Evolutionary conservation across 1,140 invertebrate species (phyloP).

Genomic region (Hydropsyche tenuis): DNA sequence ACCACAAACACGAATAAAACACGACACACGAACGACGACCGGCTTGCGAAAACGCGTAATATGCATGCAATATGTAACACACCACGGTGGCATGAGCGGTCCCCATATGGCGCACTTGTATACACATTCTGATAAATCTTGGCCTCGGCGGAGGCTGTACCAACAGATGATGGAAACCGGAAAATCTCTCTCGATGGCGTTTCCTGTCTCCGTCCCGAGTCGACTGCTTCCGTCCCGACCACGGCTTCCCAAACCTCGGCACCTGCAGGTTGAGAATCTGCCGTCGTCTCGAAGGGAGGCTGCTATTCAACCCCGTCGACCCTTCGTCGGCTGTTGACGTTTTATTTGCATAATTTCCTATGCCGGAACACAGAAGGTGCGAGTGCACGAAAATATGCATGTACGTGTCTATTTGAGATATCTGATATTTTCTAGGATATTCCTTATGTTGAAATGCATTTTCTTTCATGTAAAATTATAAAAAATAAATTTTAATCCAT

Average conservation of each 20-base stretch:
- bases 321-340: not conserved
- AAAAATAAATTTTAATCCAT: too few relatives aligned
- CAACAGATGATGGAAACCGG: conserved; percentile 39
- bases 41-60: too few relatives aligned
- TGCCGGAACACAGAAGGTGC: conserved; percentile 1
- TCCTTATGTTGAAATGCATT: too few relatives aligned
- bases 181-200: conserved; percentile 40
- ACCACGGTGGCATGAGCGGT: too few relatives aligned
- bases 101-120: conserved; percentile 27
- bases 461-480: too few relatives aligned
- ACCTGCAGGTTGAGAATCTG: not conserved
- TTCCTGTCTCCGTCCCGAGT: conserved; percentile 37
- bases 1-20: too few relatives aligned
- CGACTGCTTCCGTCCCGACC: conserved; percentile 28
- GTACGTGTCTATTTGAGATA: too few relatives aligned
- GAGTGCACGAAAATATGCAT: not conserved
- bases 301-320: not conserved
- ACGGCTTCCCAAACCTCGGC: conserved; percentile 22
- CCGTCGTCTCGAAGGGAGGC: too few relatives aligned
- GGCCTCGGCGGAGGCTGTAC: conserved; percentile 17
- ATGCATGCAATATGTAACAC: too few relatives aligned
- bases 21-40: too few relatives aligned
- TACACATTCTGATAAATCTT: conserved; percentile 36
- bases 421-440: too few relatives aligned
- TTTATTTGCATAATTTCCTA: conserved; percentile 37